Evolutionary conservation across 2,888 invertebrate genomes (phyloP).

Genomic region (Tinea pellionella): DNA sequence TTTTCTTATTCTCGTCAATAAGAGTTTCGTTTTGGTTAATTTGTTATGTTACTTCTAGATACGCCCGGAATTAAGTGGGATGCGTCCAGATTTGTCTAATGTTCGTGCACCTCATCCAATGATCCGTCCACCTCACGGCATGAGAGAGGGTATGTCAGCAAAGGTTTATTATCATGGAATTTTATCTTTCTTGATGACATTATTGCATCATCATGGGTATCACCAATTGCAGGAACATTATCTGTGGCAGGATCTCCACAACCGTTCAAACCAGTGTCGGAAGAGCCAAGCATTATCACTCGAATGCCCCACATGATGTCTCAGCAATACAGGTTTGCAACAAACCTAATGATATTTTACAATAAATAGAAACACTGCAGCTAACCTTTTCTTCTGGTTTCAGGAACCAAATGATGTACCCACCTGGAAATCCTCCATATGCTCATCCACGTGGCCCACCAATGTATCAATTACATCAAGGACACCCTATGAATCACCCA

Average conservation of each 20-base stretch:
- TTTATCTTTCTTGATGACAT: background rate
- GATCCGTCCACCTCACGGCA: slow-evolving; percentile 37
- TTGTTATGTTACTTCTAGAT: slow-evolving; percentile 27
- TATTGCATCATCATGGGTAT: too few relatives aligned
- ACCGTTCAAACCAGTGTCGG: slow-evolving; percentile 56
- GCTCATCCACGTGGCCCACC: slow-evolving; percentile 28
- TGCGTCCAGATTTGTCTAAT: slow-evolving; percentile 31
- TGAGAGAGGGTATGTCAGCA: slow-evolving; percentile 38
- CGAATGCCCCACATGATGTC: slow-evolving; percentile 65
- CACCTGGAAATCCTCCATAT: slow-evolving; percentile 33
- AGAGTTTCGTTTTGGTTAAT: too few relatives aligned
- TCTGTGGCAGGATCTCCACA: slow-evolving; percentile 65
- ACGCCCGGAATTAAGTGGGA: slow-evolving; percentile 50
- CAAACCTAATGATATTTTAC: background rate
- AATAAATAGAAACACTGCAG: background rate
- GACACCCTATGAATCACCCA: background rate
- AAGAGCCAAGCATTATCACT: slow-evolving; percentile 63
- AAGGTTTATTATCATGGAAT: background rate
- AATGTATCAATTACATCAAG: slow-evolving; percentile 31
- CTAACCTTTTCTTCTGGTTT: slow-evolving; percentile 9
- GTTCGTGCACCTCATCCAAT: slow-evolving; percentile 38
- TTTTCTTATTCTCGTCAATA: background rate
- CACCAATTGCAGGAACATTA: slow-evolving; percentile 41
- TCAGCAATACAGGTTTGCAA: slow-evolving; percentile 53
- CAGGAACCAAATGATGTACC: slow-evolving; percentile 58